Evolutionary conservation across 2,797 vertebrate genomes (phyloP).

Genomic region (Liparis tanakae): DNA sequence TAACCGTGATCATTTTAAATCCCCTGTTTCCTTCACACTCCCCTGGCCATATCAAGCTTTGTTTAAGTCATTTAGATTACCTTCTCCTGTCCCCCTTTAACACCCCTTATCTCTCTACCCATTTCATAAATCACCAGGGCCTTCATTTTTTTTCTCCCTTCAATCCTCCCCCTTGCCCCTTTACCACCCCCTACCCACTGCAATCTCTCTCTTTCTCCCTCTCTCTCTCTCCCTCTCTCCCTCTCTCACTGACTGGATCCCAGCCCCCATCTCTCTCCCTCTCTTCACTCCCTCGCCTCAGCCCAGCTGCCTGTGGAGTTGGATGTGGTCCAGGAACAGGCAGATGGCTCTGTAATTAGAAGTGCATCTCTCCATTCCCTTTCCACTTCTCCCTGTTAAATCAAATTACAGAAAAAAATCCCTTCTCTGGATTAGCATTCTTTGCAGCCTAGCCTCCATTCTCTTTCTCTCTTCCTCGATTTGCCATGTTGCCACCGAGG

Average conservation of each 20-base stretch:
- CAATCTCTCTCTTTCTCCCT: constrained; percentile 56
- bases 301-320: constrained; percentile 89
- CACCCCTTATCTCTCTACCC: constrained; percentile 79
- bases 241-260: constrained; percentile 75
- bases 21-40: constrained; percentile 80
- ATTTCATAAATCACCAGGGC: constrained; percentile 83
- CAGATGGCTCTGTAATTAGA: constrained; percentile 93
- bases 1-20: constrained; percentile 82
- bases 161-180: constrained; percentile 72
- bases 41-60: constrained; percentile 83
- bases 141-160: constrained; percentile 60
- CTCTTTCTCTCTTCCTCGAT: constrained; percentile 73
- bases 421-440: constrained; percentile 89
- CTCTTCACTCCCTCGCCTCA: constrained; percentile 80
- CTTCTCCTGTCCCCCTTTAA: constrained; percentile 76
- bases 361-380: constrained; percentile 89
- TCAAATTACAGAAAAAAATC: constrained; percentile 92
- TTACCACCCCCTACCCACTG: constrained; percentile 75
- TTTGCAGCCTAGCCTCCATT: constrained; percentile 81
- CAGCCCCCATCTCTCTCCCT: constrained; percentile 79
- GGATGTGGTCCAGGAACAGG: constrained; percentile 89
- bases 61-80: constrained; percentile 85
- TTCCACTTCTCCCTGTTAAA: constrained; percentile 90
- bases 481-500: constrained; percentile 60
- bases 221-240: constrained; percentile 48